Percentiles rank a stretch among this genome's conserved stretches.
Evolutionary conservation across 1,140 invertebrate species (phyloP).

Genomic region (Latrodectus geometricus): DNA sequence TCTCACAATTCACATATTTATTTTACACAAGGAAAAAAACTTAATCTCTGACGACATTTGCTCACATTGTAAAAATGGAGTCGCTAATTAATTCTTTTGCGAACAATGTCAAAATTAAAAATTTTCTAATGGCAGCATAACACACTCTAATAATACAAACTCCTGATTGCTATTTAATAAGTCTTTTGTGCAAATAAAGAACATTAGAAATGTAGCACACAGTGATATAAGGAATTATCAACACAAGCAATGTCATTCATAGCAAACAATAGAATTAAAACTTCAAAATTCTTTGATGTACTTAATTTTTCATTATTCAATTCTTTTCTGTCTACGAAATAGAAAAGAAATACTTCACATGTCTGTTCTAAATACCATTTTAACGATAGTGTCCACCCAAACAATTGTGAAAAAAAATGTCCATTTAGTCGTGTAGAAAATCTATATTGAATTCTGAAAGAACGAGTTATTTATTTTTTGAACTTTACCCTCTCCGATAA

Average conservation of each 20-base stretch:
- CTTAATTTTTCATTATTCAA: conserved; percentile 13
- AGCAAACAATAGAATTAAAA: conserved; percentile 7
- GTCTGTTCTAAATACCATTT: conserved; percentile 27
- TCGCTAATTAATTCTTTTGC: too few relatives aligned
- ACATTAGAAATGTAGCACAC: neutral
- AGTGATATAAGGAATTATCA: conserved; percentile 8
- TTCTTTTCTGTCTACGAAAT: neutral
- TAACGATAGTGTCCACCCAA: conserved; percentile 20
- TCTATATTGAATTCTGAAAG: conserved; percentile 14
- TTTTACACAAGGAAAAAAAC: too few relatives aligned
- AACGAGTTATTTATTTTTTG: conserved; percentile 30
- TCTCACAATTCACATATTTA: too few relatives aligned
- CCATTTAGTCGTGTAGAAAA: neutral
- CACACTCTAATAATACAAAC: neutral
- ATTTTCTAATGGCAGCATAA: too few relatives aligned
- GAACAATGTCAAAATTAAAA: too few relatives aligned
- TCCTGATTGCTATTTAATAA: conserved; percentile 12
- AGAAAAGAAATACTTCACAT: conserved; percentile 6
- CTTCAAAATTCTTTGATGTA: neutral
- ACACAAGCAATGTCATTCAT: neutral
- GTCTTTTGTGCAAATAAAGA: neutral
- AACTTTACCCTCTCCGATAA: conserved; percentile 43
- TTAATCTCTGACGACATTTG: too few relatives aligned
- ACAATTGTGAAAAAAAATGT: conserved; percentile 33
- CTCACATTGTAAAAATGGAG: too few relatives aligned